Evolutionary conservation across 2,797 vertebrate genomes (phyloP).

Genomic region (Etheostoma perlongum): DNA sequence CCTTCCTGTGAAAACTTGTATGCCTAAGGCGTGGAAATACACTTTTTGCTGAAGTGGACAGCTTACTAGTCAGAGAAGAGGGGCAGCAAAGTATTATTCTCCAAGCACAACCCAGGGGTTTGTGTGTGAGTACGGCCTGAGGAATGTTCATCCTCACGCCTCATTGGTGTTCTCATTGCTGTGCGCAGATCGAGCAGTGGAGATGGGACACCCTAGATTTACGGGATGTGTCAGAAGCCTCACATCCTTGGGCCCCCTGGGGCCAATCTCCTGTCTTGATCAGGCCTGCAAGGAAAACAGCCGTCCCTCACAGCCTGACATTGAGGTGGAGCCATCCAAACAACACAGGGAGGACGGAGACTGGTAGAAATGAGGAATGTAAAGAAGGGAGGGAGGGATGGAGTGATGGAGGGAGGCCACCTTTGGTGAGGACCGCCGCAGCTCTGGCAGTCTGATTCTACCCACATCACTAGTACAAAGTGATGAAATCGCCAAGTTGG

Average conservation of each 20-base stretch:
- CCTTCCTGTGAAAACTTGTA: slow-evolving; percentile 67
- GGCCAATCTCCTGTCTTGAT: slow-evolving; percentile 83
- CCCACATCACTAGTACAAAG: slow-evolving; percentile 53
- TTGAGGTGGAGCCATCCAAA: slow-evolving; percentile 81
- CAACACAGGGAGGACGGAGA: slow-evolving; percentile 72
- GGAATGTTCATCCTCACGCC: slow-evolving; percentile 87
- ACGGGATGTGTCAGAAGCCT: slow-evolving; percentile 82
- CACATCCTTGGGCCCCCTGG: slow-evolving; percentile 78
- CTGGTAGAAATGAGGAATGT: slow-evolving; percentile 77
- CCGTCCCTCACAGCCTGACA: slow-evolving; percentile 81
- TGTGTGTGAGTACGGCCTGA: slow-evolving; percentile 74
- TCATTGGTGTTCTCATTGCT: slow-evolving; percentile 84
- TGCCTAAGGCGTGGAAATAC: slow-evolving; percentile 49
- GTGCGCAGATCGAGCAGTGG: slow-evolving; percentile 68
- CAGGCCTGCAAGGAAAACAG: slow-evolving; percentile 82
- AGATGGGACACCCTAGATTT: slow-evolving; percentile 84
- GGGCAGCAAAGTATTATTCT: slow-evolving; percentile 68
- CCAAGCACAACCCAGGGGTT: slow-evolving; percentile 61
- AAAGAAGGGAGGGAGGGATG: slow-evolving; percentile 51
- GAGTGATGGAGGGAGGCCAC: slow-evolving; percentile 69
- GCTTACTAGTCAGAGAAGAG: slow-evolving; percentile 53
- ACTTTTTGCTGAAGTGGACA: slow-evolving; percentile 64
- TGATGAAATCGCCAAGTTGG: slow-evolving; percentile 54
- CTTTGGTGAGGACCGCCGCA: slow-evolving; percentile 65
- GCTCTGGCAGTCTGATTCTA: slow-evolving; percentile 62